phyloP scores from a whole-genome alignment of 2,888 invertebrate species.

The Rotaria macrura region DNA sequence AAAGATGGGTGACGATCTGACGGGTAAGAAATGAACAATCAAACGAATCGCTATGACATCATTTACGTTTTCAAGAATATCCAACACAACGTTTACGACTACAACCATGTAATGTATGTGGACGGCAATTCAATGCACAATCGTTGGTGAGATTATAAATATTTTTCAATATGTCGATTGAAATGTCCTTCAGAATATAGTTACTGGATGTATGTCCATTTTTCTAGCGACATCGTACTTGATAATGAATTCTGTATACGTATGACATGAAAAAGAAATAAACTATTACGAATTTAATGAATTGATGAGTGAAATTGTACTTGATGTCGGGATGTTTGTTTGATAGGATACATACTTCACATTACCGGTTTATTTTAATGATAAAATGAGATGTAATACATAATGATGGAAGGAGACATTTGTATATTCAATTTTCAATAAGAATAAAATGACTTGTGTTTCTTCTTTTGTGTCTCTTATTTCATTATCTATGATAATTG shows the following conservation, averaged over 20 bases:
- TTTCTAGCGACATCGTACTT: no score
- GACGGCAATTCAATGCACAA: slow-evolving; percentile 67
- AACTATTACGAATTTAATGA: not conserved
- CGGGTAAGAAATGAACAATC: not conserved
- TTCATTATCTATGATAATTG: not conserved
- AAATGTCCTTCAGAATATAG: no score
- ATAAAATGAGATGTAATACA: not conserved
- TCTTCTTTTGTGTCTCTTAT: not conserved
- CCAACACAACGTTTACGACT: slow-evolving; percentile 42
- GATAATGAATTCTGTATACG: no score
- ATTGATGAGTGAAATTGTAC: not conserved
- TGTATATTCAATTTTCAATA: not conserved
- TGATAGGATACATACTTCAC: not conserved
- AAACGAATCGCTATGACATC: not conserved
- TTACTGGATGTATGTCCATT: no score
- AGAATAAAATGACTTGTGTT: not conserved
- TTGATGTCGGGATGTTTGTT: not conserved
- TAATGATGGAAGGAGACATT: not conserved
- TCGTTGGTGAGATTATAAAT: slow-evolving; percentile 54
- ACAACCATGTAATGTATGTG: slow-evolving; percentile 68
- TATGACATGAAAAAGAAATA: no score
- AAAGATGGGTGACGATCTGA: not conserved
- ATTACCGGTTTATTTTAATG: not conserved
- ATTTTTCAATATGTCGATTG: no score
- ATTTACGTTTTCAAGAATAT: slow-evolving; percentile 14